Evolutionary conservation across 2,888 invertebrate species (phyloP).

Genomic region (Heterodera filipjevi): DNA sequence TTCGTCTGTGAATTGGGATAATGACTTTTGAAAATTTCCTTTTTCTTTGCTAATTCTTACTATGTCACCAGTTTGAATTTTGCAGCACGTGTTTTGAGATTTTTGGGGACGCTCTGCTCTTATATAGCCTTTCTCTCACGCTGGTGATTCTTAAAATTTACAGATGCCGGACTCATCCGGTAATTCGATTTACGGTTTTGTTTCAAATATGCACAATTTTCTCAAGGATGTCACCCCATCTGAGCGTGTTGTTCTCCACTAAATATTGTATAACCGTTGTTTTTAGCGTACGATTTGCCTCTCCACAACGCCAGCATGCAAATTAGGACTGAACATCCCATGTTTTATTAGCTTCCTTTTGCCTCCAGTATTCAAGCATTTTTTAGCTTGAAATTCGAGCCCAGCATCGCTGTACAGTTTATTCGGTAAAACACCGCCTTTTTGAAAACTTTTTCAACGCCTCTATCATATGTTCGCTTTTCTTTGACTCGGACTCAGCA

Average conservation of each 20-base stretch:
- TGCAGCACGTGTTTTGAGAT: not conserved
- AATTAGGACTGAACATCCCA: slow-evolving; percentile 11
- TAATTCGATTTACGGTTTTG: not conserved
- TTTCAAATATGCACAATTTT: slow-evolving; percentile 27
- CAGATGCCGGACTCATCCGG: not conserved
- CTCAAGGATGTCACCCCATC: slow-evolving; percentile 18
- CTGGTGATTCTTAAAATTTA: not conserved
- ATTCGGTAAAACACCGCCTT: not conserved
- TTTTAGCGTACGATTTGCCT: slow-evolving; percentile 26
- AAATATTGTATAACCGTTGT: slow-evolving; percentile 30
- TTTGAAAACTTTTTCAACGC: too few relatives aligned
- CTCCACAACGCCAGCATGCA: slow-evolving; percentile 27
- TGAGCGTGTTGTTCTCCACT: slow-evolving; percentile 10
- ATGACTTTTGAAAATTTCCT: not conserved
- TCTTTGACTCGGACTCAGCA: not conserved
- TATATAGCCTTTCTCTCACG: not conserved
- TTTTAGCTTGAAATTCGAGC: slow-evolving; percentile 7
- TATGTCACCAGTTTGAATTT: not conserved
- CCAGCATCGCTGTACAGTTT: slow-evolving; percentile 16
- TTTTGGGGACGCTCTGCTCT: not conserved
- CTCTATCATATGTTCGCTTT: too few relatives aligned
- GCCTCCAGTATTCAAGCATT: slow-evolving; percentile 1
- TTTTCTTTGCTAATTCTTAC: slow-evolving; percentile 15
- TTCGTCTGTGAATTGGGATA: not conserved
- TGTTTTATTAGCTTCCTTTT: slow-evolving; percentile 24